Percentiles rank a stretch among this genome's conserved stretches.
Evolutionary conservation across 37 sponge, comb jelly and placozoan species (phyloP).

Genomic region (Corticium candelabrum): DNA sequence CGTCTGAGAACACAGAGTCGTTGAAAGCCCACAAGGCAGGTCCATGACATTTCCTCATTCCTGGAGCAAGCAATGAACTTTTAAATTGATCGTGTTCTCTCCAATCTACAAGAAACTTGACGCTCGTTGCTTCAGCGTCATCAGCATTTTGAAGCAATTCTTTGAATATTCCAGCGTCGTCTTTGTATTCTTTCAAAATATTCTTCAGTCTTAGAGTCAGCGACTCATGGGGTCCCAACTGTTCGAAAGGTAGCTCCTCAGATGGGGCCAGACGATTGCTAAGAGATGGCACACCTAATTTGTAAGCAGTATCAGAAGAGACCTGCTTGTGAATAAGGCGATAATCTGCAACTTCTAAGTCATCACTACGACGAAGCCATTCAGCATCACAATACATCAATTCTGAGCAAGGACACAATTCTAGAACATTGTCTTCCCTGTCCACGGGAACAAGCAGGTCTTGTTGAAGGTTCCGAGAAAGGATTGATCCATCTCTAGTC

Average conservation of each 20-base stretch:
- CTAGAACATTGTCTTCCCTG: neutral
- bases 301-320: neutral
- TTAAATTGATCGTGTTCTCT: neutral
- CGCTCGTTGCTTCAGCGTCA: conserved; percentile 51
- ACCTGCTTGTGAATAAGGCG: conserved; percentile 15
- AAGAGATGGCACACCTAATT: conserved; percentile 27
- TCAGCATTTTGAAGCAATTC: conserved; percentile 59
- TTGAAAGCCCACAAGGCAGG: conserved; percentile 69
- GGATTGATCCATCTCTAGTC: neutral
- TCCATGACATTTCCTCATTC: conserved; percentile 71
- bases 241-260: conserved; percentile 25
- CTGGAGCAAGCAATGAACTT: conserved; percentile 26
- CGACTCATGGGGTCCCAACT: conserved; percentile 29
- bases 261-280: conserved; percentile 28
- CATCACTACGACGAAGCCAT: conserved; percentile 2
- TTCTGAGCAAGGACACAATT: neutral
- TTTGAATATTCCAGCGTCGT: conserved; percentile 22
- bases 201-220: conserved; percentile 27
- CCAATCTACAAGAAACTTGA: conserved; percentile 64
- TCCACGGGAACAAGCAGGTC: neutral
- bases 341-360: neutral
- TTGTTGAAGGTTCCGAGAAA: neutral
- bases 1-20: conserved; percentile 44
- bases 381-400: conserved; percentile 6
- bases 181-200: conserved; percentile 50